Evolutionary conservation across 2,888 invertebrate species (phyloP).

Genomic region (Willowsia nigromaculata): DNA sequence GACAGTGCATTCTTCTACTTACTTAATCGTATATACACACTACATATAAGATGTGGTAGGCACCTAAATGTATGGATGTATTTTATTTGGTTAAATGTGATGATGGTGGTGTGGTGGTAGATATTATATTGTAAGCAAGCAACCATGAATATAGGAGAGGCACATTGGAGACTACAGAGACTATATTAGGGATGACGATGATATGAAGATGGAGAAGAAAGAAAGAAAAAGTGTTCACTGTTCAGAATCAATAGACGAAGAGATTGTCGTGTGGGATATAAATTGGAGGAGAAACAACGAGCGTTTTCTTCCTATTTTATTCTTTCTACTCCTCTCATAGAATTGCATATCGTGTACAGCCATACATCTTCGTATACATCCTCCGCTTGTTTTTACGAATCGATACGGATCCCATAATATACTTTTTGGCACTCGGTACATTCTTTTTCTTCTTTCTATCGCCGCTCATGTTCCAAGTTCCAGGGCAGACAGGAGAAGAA

Average conservation of each 20-base stretch:
- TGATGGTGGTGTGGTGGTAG: neutral
- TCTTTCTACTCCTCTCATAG: neutral
- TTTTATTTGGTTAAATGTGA: neutral
- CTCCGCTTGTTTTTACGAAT: conserved; percentile 47
- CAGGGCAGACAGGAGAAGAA: neutral
- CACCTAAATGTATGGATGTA: neutral
- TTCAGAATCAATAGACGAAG: conserved; percentile 58
- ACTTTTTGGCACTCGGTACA: neutral
- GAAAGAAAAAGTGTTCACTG: conserved; percentile 10
- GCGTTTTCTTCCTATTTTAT: conserved; percentile 12
- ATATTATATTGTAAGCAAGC: neutral
- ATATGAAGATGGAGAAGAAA: neutral
- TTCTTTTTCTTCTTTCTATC: conserved; percentile 1
- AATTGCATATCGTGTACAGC: neutral
- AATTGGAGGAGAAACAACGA: conserved; percentile 72
- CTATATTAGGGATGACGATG: neutral
- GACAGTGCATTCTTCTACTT: neutral
- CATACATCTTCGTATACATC: neutral
- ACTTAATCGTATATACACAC: neutral
- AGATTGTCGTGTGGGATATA: conserved; percentile 74
- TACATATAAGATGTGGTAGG: neutral
- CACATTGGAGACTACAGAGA: neutral
- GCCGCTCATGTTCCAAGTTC: neutral
- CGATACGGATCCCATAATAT: conserved; percentile 53
- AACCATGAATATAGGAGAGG: neutral